These are phyloP conservation scores for Pseudorhombus dupliciocellatus DNA, from an alignment of 2,113 vertebrate genomes.

Conservation along the genomic window DNA sequence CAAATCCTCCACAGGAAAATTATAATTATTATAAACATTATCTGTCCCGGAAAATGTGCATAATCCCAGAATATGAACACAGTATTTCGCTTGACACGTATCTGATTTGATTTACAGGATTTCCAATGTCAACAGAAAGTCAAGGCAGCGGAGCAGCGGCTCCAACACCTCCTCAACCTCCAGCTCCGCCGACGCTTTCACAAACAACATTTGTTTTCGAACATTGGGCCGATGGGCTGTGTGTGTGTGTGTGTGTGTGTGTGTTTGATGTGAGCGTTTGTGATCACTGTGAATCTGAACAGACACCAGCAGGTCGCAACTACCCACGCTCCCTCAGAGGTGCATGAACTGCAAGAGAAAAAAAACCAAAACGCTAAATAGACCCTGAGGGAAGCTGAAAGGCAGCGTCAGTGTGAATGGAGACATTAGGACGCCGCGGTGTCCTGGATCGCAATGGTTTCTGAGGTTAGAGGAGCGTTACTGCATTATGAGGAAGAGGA, in stretches of 20 bases:
- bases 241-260: too few relatives aligned
- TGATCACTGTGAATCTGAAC: background rate
- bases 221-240: too few relatives aligned
- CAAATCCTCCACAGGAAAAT: background rate
- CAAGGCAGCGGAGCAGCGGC: background rate
- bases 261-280: too few relatives aligned
- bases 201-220: too few relatives aligned
- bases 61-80: background rate
- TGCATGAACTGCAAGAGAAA: slow-evolving; percentile 29
- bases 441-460: slow-evolving; percentile 54
- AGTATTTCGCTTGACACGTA: background rate
- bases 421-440: slow-evolving; percentile 59
- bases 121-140: background rate
- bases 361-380: slow-evolving; percentile 16
- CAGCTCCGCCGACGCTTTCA: too few relatives aligned
- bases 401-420: slow-evolving; percentile 21
- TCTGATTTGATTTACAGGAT: background rate
- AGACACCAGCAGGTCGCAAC: background rate
- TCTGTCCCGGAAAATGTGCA: background rate
- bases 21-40: too few relatives aligned
- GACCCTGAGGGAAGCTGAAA: slow-evolving; percentile 11
- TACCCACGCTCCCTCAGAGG: slow-evolving; percentile 1
- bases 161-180: background rate
- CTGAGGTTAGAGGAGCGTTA: slow-evolving; percentile 27
- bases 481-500: background rate